Conservation (phyloP, 2,888 invertebrate genomes). For the Pecten maximus region DNA sequence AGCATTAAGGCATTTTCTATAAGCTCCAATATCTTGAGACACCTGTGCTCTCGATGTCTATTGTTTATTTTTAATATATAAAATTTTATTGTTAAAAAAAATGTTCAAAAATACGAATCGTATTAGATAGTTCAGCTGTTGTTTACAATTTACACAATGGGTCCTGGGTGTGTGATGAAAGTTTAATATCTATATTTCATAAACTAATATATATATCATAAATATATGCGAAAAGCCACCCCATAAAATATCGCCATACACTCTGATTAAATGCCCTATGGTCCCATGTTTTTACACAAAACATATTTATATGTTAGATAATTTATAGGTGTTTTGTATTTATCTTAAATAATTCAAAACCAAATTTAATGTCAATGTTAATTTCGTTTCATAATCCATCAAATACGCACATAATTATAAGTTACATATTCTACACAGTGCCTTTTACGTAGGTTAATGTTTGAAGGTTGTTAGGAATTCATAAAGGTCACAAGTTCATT, state of each 20-base stretch:
- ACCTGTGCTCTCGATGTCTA: background rate
- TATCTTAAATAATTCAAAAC: background rate
- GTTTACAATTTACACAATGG: background rate
- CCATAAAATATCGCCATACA: background rate
- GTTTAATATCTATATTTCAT: background rate
- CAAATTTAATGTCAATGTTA: background rate
- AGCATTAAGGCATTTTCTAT: background rate
- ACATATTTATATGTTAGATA: background rate
- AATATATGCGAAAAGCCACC: background rate
- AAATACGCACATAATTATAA: background rate
- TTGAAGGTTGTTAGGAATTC: background rate
- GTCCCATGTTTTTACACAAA: background rate
- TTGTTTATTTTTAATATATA: background rate
- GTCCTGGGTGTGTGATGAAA: background rate
- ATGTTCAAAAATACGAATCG: no score
- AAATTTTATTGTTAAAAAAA: background rate
- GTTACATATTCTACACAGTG: background rate
- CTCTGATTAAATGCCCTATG: background rate
- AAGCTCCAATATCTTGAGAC: background rate
- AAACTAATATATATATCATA: background rate
- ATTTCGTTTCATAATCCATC: background rate
- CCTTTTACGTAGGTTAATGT: background rate
- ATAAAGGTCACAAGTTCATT: no score
- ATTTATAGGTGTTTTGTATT: background rate
- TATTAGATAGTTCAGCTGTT: background rate